These are phyloP conservation scores for Antheraea yamamai DNA, from an alignment of 2,888 invertebrate species.

Conservation along the genomic window DNA sequence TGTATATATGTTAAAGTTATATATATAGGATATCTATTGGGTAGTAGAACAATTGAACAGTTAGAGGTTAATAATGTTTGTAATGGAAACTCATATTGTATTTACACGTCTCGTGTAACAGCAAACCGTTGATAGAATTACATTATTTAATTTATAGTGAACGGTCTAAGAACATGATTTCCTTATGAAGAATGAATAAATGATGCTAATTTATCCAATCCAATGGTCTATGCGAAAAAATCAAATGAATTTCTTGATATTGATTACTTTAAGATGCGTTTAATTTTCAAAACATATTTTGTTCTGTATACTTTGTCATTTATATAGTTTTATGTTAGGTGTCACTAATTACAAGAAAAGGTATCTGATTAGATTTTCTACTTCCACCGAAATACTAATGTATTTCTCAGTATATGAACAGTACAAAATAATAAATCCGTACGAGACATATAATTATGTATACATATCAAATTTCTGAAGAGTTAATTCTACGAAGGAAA, in stretches of 20 bases:
- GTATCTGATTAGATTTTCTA: neutral
- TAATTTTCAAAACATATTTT: neutral
- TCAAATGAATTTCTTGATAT: too few relatives aligned
- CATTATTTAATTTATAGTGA: slow-evolving; percentile 7
- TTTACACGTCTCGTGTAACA: slow-evolving; percentile 43
- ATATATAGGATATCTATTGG: slow-evolving; percentile 31
- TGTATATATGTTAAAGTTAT: slow-evolving; percentile 15
- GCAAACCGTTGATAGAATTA: slow-evolving; percentile 16
- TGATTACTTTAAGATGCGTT: neutral
- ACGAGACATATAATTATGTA: neutral
- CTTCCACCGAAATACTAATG: neutral
- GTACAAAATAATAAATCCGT: neutral
- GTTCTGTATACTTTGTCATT: neutral
- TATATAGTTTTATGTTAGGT: neutral
- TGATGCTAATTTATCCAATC: neutral
- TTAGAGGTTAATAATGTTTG: slow-evolving; percentile 52
- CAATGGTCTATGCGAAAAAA: too few relatives aligned
- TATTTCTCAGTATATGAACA: neutral
- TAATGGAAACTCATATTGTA: slow-evolving; percentile 58
- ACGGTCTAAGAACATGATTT: neutral
- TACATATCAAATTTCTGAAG: neutral
- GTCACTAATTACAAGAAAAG: neutral
- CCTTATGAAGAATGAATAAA: neutral
- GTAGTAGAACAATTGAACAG: slow-evolving; percentile 54
- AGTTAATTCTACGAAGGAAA: neutral